These are phyloP conservation scores for Clarias platycephalus DNA, from an alignment of 2,797 vertebrate species.

Conservation along the genomic window DNA sequence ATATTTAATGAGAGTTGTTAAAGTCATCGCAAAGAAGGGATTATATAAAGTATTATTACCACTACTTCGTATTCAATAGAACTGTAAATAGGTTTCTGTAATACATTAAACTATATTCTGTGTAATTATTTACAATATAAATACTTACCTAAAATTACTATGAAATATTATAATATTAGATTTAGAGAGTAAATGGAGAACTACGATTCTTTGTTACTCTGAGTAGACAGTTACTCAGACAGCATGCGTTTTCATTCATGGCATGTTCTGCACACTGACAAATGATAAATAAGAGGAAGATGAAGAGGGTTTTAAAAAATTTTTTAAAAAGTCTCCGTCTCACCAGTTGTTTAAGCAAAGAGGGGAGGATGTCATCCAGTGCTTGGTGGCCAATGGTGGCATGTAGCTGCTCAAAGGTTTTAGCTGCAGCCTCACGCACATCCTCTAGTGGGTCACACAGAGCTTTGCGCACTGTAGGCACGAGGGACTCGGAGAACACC, in stretches of 20 bases:
- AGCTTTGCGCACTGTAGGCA: constrained; percentile 95
- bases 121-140: background rate
- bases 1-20: too few relatives aligned
- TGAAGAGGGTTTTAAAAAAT: background rate
- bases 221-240: background rate
- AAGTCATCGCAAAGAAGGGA: too few relatives aligned
- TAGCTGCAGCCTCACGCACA: constrained; percentile 93
- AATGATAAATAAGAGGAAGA: background rate
- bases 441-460: constrained; percentile 96
- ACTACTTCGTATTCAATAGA: too few relatives aligned
- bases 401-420: constrained; percentile 98
- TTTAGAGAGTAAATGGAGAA: background rate
- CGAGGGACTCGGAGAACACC: constrained; percentile 94
- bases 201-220: background rate
- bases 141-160: background rate
- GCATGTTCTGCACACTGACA: background rate
- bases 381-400: constrained; percentile 96
- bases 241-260: background rate
- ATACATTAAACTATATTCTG: too few relatives aligned
- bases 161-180: background rate
- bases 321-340: constrained; percentile 43
- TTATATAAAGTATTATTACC: too few relatives aligned
- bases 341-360: constrained; percentile 92
- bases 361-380: constrained; percentile 94
- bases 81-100: too few relatives aligned